These are phyloP conservation scores for Cosmia trapezina DNA, from an alignment of 2,888 invertebrate genomes.

Conservation along the genomic window DNA sequence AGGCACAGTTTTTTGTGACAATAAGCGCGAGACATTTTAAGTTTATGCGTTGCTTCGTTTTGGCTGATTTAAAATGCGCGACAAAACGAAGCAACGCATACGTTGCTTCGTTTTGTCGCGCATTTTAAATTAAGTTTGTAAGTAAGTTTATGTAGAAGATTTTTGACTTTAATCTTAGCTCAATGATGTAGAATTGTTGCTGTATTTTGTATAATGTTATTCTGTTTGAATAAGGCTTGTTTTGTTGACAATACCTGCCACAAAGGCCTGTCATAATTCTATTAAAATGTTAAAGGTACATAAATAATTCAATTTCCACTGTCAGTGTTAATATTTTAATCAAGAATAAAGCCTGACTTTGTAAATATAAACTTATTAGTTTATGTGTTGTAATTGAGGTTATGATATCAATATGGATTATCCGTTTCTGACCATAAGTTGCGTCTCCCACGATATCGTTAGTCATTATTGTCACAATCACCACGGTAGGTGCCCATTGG, in stretches of 20 bases:
- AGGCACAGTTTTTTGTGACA: conserved; percentile 15
- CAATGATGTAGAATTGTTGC: not conserved
- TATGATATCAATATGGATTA: conserved; percentile 53
- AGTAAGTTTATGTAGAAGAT: not conserved
- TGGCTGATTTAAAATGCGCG: too few relatives aligned
- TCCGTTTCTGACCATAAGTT: conserved; percentile 45
- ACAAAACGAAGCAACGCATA: too few relatives aligned
- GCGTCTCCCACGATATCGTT: conserved; percentile 43
- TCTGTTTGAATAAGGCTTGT: not conserved
- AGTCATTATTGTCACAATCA: conserved; percentile 23
- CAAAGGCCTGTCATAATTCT: conserved; percentile 33
- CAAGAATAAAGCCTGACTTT: conserved; percentile 22
- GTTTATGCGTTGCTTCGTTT: conserved; percentile 23
- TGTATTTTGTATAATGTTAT: not conserved
- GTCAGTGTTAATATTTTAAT: conserved; percentile 40
- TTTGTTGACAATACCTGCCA: conserved; percentile 20
- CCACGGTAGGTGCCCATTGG: conserved; percentile 13
- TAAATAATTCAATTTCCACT: conserved; percentile 24
- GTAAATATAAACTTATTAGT: conserved; percentile 53
- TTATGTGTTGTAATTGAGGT: conserved; percentile 48
- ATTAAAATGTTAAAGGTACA: conserved; percentile 10
- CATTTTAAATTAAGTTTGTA: conserved; percentile 15
- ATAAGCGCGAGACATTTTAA: conserved; percentile 25
- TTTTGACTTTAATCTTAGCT: not conserved
- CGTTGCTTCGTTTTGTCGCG: conserved; percentile 28